A percentile compares a stretch with the other conserved stretches of the same genome.
Evolutionary conservation across 2,113 vertebrate species (phyloP).

Genomic region (Ageneiosus marmoratus): DNA sequence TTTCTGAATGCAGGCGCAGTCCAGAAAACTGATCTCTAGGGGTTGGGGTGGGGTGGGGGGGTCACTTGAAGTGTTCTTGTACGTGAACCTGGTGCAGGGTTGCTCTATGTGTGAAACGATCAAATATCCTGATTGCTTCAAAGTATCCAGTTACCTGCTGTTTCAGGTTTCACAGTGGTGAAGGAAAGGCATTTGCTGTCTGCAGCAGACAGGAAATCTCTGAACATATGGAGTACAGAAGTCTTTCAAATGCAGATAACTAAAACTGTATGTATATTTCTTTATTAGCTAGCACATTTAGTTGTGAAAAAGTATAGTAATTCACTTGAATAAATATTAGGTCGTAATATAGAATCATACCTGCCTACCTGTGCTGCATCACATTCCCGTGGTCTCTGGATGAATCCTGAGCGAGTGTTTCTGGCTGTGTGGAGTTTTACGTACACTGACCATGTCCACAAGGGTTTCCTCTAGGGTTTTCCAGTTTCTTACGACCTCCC

Average conservation of each 20-base stretch:
- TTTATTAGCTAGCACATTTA: not conserved
- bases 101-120: not conserved
- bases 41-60: too few relatives aligned
- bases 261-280: not conserved
- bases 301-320: not conserved
- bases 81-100: not conserved
- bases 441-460: too few relatives aligned
- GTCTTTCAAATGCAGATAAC: not conserved
- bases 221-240: not conserved
- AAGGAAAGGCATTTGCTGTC: not conserved
- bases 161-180: not conserved
- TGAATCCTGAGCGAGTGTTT: not conserved
- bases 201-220: not conserved
- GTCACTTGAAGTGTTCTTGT: not conserved
- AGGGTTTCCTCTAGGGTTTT: not conserved
- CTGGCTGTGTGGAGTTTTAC: not conserved
- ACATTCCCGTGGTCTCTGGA: too few relatives aligned
- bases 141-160: not conserved
- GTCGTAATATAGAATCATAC: not conserved
- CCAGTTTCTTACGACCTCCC: not conserved
- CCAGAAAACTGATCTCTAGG: not conserved
- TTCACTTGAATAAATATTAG: not conserved
- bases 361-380: not conserved
- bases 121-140: not conserved
- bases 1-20: not conserved